These are phyloP conservation scores for Tetramorium simillimum DNA, from an alignment of 1,140 invertebrate genomes.

Conservation along the genomic window DNA sequence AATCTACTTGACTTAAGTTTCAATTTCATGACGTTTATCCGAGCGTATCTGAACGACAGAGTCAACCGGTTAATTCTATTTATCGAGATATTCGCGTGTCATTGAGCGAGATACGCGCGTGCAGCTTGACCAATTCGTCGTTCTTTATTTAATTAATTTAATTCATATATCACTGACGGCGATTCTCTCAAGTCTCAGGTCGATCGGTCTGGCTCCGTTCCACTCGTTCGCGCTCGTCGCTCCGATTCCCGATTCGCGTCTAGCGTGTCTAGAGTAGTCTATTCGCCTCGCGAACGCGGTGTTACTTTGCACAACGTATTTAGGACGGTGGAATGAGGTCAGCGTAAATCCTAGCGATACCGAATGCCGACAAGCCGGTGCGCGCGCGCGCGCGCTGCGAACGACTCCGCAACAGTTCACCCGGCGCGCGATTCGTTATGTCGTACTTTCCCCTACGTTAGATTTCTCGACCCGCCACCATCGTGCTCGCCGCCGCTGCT, in stretches of 20 bases:
- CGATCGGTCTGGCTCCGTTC: conserved; percentile 1
- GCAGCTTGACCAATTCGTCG: neutral
- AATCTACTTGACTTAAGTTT: too few relatives aligned
- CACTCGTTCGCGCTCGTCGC: neutral
- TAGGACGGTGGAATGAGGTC: conserved; percentile 53
- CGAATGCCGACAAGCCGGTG: conserved; percentile 23
- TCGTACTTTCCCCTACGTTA: conserved; percentile 69
- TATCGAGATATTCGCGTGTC: neutral
- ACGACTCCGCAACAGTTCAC: conserved; percentile 20
- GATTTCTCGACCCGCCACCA: conserved; percentile 54
- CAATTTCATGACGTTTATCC: neutral
- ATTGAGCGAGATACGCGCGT: neutral
- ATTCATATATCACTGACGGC: neutral
- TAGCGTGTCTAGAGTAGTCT: neutral
- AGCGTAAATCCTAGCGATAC: conserved; percentile 55
- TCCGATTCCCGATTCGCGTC: conserved; percentile 1
- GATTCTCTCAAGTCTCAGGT: neutral
- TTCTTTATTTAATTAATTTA: conserved; percentile 6
- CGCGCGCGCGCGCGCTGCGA: conserved; percentile 1
- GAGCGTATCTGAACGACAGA: neutral
- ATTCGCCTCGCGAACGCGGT: neutral
- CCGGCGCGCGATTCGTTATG: conserved; percentile 65
- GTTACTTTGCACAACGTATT: conserved; percentile 43
- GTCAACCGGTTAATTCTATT: neutral
- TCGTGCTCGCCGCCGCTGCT: conserved; percentile 4